phyloP scores from a whole-genome alignment of 2,797 vertebrate genomes.

The Sparidentex hasta region DNA sequence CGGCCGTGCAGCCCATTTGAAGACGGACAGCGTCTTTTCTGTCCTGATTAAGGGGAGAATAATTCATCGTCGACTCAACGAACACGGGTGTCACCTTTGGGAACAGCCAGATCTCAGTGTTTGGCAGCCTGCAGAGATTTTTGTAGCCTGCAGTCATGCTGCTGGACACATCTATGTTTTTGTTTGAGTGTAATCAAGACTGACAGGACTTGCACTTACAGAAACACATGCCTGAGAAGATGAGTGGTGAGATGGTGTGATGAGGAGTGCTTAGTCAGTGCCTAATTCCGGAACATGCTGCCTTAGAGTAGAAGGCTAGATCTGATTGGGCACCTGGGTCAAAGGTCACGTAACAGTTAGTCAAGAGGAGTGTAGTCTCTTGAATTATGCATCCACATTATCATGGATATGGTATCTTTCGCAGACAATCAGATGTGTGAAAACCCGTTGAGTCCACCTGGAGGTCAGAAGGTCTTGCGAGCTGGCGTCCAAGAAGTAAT shows the following conservation, averaged over 20 bases:
- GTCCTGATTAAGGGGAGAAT: constrained; percentile 55
- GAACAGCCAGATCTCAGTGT: constrained; percentile 23
- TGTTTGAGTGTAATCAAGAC: constrained; percentile 23
- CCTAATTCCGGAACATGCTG: constrained; percentile 16
- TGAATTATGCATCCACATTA: constrained; percentile 63
- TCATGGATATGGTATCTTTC: constrained; percentile 33
- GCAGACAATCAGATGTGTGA: constrained; percentile 24
- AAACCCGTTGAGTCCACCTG: constrained; percentile 26
- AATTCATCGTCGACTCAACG: constrained; percentile 48
- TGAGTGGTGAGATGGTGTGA: neutral
- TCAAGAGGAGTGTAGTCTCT: neutral
- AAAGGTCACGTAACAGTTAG: constrained; percentile 44
- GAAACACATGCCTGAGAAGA: constrained; percentile 17
- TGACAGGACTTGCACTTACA: constrained; percentile 20
- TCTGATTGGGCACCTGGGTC: constrained; percentile 24
- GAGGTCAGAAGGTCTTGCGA: constrained; percentile 55
- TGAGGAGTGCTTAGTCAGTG: constrained; percentile 6
- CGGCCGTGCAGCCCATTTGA: constrained; percentile 31
- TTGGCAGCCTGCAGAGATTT: neutral
- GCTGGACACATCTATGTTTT: constrained; percentile 16
- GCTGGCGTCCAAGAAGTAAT: constrained; percentile 45
- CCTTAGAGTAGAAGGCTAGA: neutral
- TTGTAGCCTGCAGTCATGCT: constrained; percentile 25
- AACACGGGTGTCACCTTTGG: constrained; percentile 45
- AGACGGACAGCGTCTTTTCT: constrained; percentile 44